These are phyloP conservation scores for Selenia dentaria DNA, from an alignment of 2,888 invertebrate genomes.

Conservation along the genomic window DNA sequence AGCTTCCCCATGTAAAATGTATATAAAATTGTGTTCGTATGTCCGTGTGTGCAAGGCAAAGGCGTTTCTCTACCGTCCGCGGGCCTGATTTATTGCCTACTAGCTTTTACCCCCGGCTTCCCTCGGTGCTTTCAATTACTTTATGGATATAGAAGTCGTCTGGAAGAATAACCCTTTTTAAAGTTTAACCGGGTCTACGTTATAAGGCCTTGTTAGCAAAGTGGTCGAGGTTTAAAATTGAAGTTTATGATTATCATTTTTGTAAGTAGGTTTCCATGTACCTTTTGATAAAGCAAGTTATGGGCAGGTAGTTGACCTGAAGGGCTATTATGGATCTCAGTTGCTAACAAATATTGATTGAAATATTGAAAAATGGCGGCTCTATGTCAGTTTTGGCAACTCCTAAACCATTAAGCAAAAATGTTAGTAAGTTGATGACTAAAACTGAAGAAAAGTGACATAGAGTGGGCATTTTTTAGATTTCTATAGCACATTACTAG, in stretches of 20 bases:
- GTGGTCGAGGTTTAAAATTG: neutral
- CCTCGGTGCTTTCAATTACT: conserved; percentile 48
- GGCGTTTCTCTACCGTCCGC: conserved; percentile 32
- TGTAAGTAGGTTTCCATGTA: too few species aligned
- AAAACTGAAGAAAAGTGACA: too few species aligned
- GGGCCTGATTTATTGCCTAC: conserved; percentile 44
- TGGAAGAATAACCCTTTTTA: conserved; percentile 21
- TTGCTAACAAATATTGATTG: too few species aligned
- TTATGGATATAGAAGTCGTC: conserved; percentile 37
- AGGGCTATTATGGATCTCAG: too few species aligned
- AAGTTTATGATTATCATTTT: conserved; percentile 5
- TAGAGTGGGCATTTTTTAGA: too few species aligned
- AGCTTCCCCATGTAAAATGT: conserved; percentile 23
- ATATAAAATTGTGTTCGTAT: conserved; percentile 36
- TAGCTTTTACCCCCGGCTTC: conserved; percentile 42
- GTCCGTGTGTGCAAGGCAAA: conserved; percentile 43
- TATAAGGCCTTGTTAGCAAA: conserved; percentile 5
- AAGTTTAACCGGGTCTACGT: conserved; percentile 16
- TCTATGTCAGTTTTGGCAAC: too few species aligned
- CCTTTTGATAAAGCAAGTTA: too few species aligned
- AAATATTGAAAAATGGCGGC: too few species aligned
- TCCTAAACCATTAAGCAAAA: too few species aligned
- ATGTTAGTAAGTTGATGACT: too few species aligned
- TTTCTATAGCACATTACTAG: too few species aligned
- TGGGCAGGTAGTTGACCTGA: too few species aligned